Percentiles rank a stretch among this genome's conserved stretches.
Evolutionary conservation across 1,140 invertebrate genomes (phyloP).

Genomic region (Cotesia typhae): DNA sequence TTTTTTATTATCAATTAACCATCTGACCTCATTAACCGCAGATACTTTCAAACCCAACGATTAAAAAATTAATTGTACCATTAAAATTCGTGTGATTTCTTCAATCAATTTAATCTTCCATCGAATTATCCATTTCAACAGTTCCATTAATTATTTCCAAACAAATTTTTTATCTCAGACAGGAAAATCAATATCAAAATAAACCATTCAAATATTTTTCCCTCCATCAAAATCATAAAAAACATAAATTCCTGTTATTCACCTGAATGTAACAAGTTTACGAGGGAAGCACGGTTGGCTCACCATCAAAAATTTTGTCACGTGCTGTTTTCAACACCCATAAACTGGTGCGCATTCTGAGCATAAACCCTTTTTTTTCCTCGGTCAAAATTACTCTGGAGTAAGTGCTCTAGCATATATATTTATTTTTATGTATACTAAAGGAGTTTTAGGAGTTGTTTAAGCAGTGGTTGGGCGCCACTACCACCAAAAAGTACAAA

Average conservation of each 20-base stretch:
- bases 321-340: constrained; percentile 25
- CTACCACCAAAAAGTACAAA: too few species aligned
- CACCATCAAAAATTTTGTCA: constrained; percentile 28
- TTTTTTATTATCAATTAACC: too few species aligned
- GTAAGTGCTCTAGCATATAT: constrained; percentile 24
- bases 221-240: neutral
- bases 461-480: too few species aligned
- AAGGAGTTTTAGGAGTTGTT: constrained; percentile 2
- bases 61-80: neutral
- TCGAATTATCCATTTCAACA: too few species aligned
- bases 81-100: too few species aligned
- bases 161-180: too few species aligned
- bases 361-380: constrained; percentile 21
- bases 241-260: neutral
- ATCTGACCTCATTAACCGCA: too few species aligned
- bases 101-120: too few species aligned
- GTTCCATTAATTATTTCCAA: too few species aligned
- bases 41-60: neutral
- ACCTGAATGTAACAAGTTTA: constrained; percentile 17
- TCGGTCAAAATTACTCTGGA: constrained; percentile 20
- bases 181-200: too few species aligned
- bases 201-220: too few species aligned
- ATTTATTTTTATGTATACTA: constrained; percentile 30
- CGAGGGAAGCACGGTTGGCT: constrained; percentile 14
- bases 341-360: constrained; percentile 15